Conservation (phyloP, 2,113 vertebrate genomes). For the Periophthalmodon schlosseri region DNA sequence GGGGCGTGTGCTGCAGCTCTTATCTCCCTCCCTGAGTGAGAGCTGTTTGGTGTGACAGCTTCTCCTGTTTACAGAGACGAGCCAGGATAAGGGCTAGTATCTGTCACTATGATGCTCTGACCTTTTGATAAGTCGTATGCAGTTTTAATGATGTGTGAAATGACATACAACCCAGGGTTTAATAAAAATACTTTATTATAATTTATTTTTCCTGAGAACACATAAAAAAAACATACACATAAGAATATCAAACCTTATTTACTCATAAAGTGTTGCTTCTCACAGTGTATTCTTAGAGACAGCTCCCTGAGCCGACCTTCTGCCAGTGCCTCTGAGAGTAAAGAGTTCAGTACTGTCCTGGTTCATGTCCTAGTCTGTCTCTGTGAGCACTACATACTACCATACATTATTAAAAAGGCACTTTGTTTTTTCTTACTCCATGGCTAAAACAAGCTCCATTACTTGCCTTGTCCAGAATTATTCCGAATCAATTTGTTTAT, state of each 20-base stretch:
- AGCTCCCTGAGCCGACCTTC: conserved; percentile 1
- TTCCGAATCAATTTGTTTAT: conserved; percentile 9
- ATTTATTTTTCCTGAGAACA: conserved; percentile 28
- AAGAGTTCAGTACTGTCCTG: conserved; percentile 27
- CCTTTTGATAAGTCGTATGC: conserved; percentile 40
- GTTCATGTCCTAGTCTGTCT: conserved; percentile 27
- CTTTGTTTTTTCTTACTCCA: conserved; percentile 6
- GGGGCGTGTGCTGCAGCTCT: conserved; percentile 11
- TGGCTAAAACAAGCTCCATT: conserved; percentile 11
- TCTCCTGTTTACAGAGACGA: conserved; percentile 54
- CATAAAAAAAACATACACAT: conserved; percentile 32
- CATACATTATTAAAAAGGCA: conserved; percentile 30
- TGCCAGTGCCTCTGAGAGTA: conserved; percentile 10
- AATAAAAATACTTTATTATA: conserved; percentile 52
- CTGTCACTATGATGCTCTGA: conserved; percentile 33
- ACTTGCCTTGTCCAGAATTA: conserved; percentile 21
- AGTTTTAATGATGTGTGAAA: conserved; percentile 10
- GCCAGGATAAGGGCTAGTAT: conserved; percentile 24
- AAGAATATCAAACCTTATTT: conserved; percentile 17
- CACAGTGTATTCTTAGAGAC: conserved; percentile 24
- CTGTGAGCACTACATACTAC: conserved; percentile 6
- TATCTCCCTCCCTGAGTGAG: conserved; percentile 14
- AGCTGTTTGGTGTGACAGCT: conserved; percentile 64
- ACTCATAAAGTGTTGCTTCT: conserved; percentile 17
- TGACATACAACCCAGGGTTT: neutral